Conservation (phyloP, 23 tunicate species). For the Ciona savignyi region DNA sequence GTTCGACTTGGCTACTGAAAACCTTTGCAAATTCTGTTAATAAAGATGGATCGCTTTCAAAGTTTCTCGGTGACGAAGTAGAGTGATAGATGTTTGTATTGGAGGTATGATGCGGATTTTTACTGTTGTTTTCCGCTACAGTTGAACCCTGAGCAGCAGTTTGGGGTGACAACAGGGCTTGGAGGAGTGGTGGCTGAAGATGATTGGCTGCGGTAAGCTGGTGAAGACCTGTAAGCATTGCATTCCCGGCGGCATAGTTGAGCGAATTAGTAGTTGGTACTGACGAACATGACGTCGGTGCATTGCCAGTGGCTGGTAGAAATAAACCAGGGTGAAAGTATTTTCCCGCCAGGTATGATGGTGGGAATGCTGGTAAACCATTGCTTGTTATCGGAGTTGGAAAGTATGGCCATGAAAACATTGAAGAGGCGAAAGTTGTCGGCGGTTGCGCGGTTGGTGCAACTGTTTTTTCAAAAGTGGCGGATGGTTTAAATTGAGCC, state of each 20-base stretch:
- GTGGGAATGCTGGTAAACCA: conserved; percentile 3
- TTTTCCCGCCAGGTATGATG: neutral
- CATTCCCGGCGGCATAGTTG: neutral
- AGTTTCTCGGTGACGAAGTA: neutral
- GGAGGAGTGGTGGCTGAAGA: neutral
- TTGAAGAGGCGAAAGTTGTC: neutral
- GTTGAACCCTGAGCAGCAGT: neutral
- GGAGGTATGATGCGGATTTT: neutral
- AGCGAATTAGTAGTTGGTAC: neutral
- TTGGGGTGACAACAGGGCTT: neutral
- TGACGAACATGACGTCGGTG: neutral
- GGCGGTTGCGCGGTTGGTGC: neutral
- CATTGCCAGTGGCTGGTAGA: neutral
- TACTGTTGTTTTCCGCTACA: neutral
- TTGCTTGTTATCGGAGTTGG: neutral
- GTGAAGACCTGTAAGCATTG: neutral
- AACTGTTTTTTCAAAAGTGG: neutral
- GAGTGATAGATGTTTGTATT: no score
- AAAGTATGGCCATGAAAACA: conserved; percentile 14
- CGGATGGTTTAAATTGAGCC: neutral
- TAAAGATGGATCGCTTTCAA: neutral
- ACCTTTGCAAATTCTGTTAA: conserved; percentile 13
- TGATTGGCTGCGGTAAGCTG: neutral
- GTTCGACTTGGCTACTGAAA: neutral
- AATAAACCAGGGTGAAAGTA: conserved; percentile 11